A percentile compares a stretch with the other conserved stretches of the same genome.
Conservation (phyloP, 2,113 vertebrate species). For the Xyliphius kryptos region DNA sequence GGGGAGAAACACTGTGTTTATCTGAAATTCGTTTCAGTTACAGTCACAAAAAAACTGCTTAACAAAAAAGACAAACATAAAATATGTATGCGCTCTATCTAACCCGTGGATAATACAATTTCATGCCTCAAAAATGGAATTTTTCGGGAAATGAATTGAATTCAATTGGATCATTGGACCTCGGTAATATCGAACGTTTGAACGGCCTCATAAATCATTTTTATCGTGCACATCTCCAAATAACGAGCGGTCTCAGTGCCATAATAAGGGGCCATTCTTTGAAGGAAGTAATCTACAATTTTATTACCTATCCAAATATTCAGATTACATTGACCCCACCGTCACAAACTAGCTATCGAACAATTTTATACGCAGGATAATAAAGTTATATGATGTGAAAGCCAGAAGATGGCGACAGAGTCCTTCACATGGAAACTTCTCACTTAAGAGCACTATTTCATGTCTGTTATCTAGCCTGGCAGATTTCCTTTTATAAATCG, state of each 20-base stretch:
- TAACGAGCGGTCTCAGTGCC: slow-evolving; percentile 70
- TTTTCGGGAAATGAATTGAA: too few relatives aligned
- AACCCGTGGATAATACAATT: slow-evolving; percentile 65
- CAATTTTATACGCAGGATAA: too few relatives aligned
- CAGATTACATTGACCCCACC: slow-evolving; percentile 69
- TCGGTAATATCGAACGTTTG: too few relatives aligned
- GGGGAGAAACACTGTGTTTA: not conserved
- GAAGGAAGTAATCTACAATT: slow-evolving; percentile 74
- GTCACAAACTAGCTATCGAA: too few relatives aligned
- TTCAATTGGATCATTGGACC: slow-evolving; percentile 70
- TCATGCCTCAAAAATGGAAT: too few relatives aligned
- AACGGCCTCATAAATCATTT: too few relatives aligned
- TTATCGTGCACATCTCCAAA: slow-evolving; percentile 75
- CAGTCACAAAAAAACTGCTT: slow-evolving; percentile 1
- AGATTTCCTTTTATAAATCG: too few relatives aligned
- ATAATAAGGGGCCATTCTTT: slow-evolving; percentile 71
- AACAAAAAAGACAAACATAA: slow-evolving; percentile 43
- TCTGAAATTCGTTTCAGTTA: too few relatives aligned
- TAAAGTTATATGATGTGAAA: too few relatives aligned
- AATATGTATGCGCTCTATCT: slow-evolving; percentile 46
- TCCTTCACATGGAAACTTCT: slow-evolving; percentile 42
- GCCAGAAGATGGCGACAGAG: slow-evolving; percentile 74
- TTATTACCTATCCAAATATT: slow-evolving; percentile 79
- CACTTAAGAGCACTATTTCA: too few relatives aligned
- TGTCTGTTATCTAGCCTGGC: too few relatives aligned